phyloP scores from a whole-genome alignment of 2,797 vertebrate species.

The Anguilla megastoma region DNA sequence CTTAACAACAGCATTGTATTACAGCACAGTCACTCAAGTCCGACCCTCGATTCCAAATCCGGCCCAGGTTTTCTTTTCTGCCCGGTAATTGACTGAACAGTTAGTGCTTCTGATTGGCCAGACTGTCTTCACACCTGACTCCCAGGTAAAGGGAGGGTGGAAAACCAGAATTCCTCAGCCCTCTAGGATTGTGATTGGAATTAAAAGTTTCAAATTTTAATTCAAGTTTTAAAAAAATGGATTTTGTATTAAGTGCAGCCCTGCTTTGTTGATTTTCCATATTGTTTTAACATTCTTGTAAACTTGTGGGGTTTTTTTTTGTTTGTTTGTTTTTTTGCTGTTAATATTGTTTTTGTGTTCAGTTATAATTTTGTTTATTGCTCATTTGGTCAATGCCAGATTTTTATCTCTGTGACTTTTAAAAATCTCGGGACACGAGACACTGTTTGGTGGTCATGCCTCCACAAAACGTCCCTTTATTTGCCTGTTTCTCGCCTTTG shows the following conservation, averaged over 20 bases:
- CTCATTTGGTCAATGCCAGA: neutral
- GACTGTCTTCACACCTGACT: too few species aligned
- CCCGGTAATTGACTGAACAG: too few species aligned
- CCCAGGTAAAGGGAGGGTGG: too few species aligned
- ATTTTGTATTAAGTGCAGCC: neutral
- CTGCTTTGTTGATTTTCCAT: neutral
- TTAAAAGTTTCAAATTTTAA: too few species aligned
- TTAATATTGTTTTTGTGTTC: neutral
- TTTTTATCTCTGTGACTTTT: neutral
- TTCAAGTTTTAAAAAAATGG: neutral
- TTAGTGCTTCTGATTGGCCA: too few species aligned
- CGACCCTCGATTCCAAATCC: too few species aligned
- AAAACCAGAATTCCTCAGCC: too few species aligned
- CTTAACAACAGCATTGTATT: neutral
- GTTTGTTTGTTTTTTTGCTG: neutral
- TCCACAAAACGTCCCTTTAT: constrained; percentile 52
- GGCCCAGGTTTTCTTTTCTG: too few species aligned
- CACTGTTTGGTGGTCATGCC: neutral
- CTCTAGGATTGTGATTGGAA: too few species aligned
- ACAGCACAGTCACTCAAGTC: too few species aligned
- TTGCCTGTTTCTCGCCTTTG: neutral
- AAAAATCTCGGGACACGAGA: neutral
- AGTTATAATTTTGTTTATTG: neutral
- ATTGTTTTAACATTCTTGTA: neutral
- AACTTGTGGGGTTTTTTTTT: neutral